Evolutionary conservation across 2,888 invertebrate species (phyloP).

Genomic region (Fabriciana adippe): DNA sequence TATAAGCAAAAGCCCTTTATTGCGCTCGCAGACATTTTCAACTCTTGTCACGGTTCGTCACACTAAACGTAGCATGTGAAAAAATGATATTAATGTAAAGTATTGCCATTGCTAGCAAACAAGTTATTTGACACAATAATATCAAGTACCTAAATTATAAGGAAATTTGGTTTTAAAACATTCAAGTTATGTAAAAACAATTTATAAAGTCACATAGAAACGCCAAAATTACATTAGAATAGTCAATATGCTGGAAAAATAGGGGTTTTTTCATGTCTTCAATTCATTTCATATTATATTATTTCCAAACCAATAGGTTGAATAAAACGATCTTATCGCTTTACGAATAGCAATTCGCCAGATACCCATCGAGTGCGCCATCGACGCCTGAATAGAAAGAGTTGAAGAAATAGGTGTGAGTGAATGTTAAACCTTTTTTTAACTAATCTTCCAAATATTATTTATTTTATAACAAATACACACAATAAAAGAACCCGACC

Average conservation of each 20-base stretch:
- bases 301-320: slow-evolving; percentile 44
- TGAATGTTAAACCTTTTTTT: neutral
- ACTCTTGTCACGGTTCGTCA: slow-evolving; percentile 1
- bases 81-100: neutral
- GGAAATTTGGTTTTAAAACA: too few species aligned
- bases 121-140: neutral
- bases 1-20: neutral
- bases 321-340: slow-evolving; percentile 40
- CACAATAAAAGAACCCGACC: too few species aligned
- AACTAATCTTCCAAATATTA: neutral
- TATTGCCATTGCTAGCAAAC: neutral
- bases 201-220: neutral
- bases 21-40: neutral
- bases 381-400: slow-evolving; percentile 31
- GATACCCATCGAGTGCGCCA: slow-evolving; percentile 30
- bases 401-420: slow-evolving; percentile 19
- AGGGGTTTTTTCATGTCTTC: slow-evolving; percentile 41
- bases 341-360: slow-evolving; percentile 37
- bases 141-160: too few species aligned
- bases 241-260: slow-evolving; percentile 3
- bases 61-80: neutral
- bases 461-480: slow-evolving; percentile 3
- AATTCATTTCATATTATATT: slow-evolving; percentile 46
- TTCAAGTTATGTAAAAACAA: too few species aligned
- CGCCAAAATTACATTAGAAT: neutral